Percentiles rank a stretch among this genome's conserved stretches.
Conservation (phyloP, 2,888 invertebrate genomes). For the Liodrosophila aerea region DNA sequence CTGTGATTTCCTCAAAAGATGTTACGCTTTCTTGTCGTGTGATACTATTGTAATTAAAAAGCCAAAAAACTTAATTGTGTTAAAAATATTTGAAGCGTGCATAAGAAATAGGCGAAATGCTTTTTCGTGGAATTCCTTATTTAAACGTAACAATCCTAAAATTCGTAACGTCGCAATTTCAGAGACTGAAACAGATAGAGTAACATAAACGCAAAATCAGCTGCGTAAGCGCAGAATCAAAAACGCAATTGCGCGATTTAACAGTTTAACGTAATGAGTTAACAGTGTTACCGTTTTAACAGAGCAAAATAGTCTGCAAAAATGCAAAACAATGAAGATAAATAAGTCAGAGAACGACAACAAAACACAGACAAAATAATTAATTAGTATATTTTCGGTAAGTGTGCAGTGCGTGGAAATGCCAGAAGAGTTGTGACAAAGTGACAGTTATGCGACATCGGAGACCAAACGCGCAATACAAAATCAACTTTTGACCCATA, state of each 20-base stretch:
- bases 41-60: no score
- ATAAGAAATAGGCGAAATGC: no score
- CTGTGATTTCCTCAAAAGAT: no score
- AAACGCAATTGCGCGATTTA: constrained; percentile 8
- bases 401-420: constrained; percentile 16
- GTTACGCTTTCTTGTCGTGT: no score
- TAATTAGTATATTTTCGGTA: constrained; percentile 29
- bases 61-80: no score
- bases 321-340: constrained; percentile 49
- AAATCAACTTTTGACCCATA: constrained; percentile 23
- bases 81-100: no score
- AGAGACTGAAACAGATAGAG: no score
- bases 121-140: no score
- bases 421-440: not conserved
- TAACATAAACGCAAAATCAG: constrained; percentile 7
- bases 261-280: constrained; percentile 25
- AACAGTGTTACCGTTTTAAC: constrained; percentile 34
- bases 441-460: not conserved
- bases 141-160: no score
- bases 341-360: constrained; percentile 35
- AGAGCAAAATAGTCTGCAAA: constrained; percentile 32
- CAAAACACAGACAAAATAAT: constrained; percentile 35
- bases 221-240: constrained; percentile 19
- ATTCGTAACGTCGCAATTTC: no score
- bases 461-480: not conserved